phyloP scores from a whole-genome alignment of 2,797 vertebrate genomes.

The Eulemur coronatus region DNA sequence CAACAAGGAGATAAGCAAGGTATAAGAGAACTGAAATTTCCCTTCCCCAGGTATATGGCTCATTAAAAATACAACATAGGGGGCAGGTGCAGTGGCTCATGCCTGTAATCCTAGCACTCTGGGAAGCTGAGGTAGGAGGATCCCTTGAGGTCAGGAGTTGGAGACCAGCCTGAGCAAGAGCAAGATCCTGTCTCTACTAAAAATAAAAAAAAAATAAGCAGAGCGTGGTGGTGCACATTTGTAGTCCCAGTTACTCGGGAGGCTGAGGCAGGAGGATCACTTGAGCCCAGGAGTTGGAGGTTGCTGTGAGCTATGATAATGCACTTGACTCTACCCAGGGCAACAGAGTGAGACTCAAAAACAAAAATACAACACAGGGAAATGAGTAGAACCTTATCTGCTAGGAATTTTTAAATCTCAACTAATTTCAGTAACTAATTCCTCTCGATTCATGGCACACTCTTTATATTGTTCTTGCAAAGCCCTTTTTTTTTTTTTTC shows the following conservation, averaged over 20 bases:
- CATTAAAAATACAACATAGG: background rate
- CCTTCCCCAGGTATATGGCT: background rate
- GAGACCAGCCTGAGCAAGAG: background rate
- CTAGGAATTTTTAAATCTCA: background rate
- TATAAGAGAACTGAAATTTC: background rate
- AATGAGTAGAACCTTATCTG: background rate
- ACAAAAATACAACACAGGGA: background rate
- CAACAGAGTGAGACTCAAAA: background rate
- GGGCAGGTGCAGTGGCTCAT: background rate
- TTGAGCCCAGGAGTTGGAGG: background rate
- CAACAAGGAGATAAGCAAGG: background rate
- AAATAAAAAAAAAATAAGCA: background rate
- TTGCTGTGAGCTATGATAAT: background rate
- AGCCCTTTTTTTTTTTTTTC: background rate
- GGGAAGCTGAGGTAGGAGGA: background rate
- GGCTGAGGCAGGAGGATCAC: background rate
- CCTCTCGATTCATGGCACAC: background rate
- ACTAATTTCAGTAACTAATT: background rate
- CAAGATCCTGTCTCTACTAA: background rate
- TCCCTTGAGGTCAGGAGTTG: background rate
- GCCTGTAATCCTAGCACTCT: background rate
- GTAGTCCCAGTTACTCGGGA: background rate
- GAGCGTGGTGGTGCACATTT: background rate
- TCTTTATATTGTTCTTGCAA: slow-evolving; percentile 10
- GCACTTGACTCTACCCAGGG: background rate